Base-by-base conservation (phyloP, 2,113 vertebrate genomes). In the Crotalus tigris region DNA sequence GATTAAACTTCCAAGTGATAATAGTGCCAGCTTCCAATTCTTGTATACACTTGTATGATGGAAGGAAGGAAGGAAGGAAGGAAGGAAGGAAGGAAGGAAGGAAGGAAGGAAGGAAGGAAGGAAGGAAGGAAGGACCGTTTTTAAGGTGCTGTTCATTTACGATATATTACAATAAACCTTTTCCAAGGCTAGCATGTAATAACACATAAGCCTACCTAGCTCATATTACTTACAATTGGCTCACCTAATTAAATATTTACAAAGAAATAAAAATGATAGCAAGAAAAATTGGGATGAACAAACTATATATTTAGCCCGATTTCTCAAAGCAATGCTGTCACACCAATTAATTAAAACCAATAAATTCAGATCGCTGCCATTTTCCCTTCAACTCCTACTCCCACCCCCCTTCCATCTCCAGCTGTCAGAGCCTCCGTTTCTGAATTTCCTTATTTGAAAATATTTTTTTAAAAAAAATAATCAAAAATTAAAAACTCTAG, bases 181-280 rank as follows among this genome's bases (percentile, higher is more conserved):
- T 39, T 94, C 92, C 92, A 91, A 64, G 85, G 57, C 87, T 86
- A 6, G 91, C 93, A 91, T 91, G 95, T 92, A 96, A 94, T 93
- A 95, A 93, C 94, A 95, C 90, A 88, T 90, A 85, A 88, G 91
- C 33, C 85, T 57, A 9, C 44, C 5, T n/a, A 75, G 53, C 91
- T 97, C 54, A 21, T 91, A 93, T 96, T 94, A 92, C 94, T 96
- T 95, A 85, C 94, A 94, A 96, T 89, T 92, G 39, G 55, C 94
- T 57, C 29, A 92, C 89, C 6, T 94, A 97, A 97, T 97, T 97
- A 96, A 96, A 96, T 97, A 97, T 97, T 97, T 96, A 96, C 89
- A 92, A 85, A 96, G 93, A 93, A 92, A 24, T 9, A 23, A 46
- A 89, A 95, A 86, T 92, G 94, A 96, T 13, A 53, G 92, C 95